A percentile compares a stretch with the other conserved stretches of the same genome.
Conservation (phyloP, 2,888 invertebrate genomes). For the Tuta absoluta region DNA sequence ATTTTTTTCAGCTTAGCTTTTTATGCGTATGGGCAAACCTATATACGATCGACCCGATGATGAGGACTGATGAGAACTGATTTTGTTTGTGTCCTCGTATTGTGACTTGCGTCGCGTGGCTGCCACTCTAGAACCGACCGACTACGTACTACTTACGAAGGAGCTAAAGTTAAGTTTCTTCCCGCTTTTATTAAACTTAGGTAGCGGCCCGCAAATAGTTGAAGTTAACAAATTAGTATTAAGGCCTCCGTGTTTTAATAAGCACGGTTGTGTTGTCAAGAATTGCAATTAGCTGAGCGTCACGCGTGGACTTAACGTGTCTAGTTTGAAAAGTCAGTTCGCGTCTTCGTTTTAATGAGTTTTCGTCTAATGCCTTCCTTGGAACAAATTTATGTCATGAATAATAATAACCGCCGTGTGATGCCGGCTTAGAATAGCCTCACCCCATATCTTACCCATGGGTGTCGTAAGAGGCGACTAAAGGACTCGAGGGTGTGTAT, state of each 20-base stretch:
- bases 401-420: constrained; percentile 76
- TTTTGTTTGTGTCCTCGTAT: too few relatives aligned
- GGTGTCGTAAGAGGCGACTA: too few relatives aligned
- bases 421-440: too few relatives aligned
- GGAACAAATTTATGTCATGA: constrained; percentile 79
- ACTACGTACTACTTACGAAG: too few relatives aligned
- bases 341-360: constrained; percentile 80
- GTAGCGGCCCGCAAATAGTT: constrained; percentile 39
- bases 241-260: constrained; percentile 69
- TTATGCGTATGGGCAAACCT: too few relatives aligned
- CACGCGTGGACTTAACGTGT: constrained; percentile 80
- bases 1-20: too few relatives aligned
- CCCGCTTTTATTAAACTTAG: constrained; percentile 24
- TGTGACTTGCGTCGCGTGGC: too few relatives aligned
- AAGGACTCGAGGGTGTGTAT: too few relatives aligned
- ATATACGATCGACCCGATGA: too few relatives aligned
- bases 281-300: constrained; percentile 72
- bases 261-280: constrained; percentile 66
- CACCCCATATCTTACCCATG: too few relatives aligned
- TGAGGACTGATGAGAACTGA: too few relatives aligned
- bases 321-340: constrained; percentile 79
- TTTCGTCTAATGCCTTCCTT: constrained; percentile 77
- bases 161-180: neutral
- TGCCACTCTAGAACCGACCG: too few relatives aligned
- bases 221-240: constrained; percentile 69